phyloP scores from a whole-genome alignment of 2,797 vertebrate genomes.

The Tapirus indicus region DNA sequence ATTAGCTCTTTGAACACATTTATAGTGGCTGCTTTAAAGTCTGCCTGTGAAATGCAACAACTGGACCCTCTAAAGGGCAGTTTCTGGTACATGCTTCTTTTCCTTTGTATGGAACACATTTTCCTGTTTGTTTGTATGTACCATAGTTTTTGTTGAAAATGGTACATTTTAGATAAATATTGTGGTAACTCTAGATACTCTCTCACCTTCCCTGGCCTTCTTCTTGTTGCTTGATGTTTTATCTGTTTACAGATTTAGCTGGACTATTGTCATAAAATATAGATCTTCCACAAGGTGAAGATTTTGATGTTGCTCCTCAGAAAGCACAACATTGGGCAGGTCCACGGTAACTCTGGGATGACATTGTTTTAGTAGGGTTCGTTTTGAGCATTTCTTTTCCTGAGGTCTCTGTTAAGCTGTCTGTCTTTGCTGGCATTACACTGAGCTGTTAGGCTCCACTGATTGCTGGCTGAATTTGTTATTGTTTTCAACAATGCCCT shows the following conservation, averaged over 20 bases:
- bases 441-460: not conserved
- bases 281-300: too few relatives aligned
- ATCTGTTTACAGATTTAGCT: not conserved
- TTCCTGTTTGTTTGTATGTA: not conserved
- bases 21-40: not conserved
- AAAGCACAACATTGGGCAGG: not conserved
- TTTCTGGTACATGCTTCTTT: not conserved
- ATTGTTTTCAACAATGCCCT: not conserved
- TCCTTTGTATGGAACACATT: not conserved
- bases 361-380: not conserved
- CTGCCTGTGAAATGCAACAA: not conserved
- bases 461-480: not conserved
- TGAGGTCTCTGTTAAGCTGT: not conserved
- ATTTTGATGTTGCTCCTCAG: too few relatives aligned
- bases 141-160: not conserved
- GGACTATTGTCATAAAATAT: not conserved
- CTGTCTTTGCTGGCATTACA: not conserved
- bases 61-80: not conserved
- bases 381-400: not conserved
- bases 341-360: not conserved
- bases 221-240: not conserved
- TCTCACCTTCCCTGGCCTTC: not conserved
- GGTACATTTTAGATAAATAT: not conserved
- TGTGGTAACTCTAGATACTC: not conserved
- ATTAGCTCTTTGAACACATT: not conserved